Conservation (phyloP, 2,888 invertebrate genomes). For the Andrena hattorfiana region DNA sequence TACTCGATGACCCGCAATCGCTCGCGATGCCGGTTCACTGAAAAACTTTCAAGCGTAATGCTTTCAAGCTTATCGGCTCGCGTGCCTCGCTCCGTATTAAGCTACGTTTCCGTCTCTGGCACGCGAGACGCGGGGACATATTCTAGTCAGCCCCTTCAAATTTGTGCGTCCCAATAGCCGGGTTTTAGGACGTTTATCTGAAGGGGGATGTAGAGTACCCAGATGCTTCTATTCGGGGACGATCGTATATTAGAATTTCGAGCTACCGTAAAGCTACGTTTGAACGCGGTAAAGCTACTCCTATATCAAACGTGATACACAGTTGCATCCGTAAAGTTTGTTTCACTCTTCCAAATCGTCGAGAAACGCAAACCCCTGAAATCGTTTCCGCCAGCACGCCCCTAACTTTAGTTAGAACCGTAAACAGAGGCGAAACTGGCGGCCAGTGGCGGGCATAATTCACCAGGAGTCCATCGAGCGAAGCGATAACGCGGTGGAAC, state of each 20-base stretch:
- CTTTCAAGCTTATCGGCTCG: not conserved
- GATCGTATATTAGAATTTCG: no score
- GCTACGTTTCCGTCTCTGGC: not conserved
- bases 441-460: constrained; percentile 20
- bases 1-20: constrained; percentile 43
- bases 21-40: constrained; percentile 6
- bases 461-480: constrained; percentile 26
- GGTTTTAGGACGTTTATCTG: no score
- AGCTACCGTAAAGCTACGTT: no score
- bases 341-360: not conserved
- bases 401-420: constrained; percentile 3
- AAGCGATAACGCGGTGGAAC: constrained; percentile 23
- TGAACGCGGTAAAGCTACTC: no score
- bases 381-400: not conserved
- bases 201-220: no score
- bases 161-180: no score
- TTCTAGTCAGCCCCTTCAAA: no score
- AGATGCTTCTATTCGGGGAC: no score
- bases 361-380: not conserved
- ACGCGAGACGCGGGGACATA: no score
- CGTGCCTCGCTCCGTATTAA: not conserved
- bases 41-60: constrained; percentile 16
- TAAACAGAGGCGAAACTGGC: constrained; percentile 9
- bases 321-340: not conserved
- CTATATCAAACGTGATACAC: not conserved